These are phyloP conservation scores for Typhlichthys eigenmanni DNA, from an alignment of 2,797 vertebrate species.

Conservation along the genomic window DNA sequence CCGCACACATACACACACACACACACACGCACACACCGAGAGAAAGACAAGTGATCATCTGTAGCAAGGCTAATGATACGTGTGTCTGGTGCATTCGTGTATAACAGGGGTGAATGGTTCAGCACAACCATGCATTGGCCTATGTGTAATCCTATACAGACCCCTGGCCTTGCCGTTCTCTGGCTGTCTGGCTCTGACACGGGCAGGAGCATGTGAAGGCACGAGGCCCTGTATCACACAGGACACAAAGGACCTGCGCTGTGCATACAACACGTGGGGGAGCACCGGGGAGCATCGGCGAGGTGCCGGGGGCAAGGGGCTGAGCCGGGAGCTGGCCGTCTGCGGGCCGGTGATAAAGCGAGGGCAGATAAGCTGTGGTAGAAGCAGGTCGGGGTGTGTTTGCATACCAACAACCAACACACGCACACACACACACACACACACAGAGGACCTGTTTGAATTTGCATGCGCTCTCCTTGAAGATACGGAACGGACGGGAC, in stretches of 20 bases:
- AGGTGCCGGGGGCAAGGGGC: constrained; percentile 44
- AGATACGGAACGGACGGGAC: constrained; percentile 39
- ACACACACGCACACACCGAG: constrained; percentile 9
- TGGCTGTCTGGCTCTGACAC: constrained; percentile 46
- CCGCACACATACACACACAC: no score
- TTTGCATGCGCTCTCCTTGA: constrained; percentile 65
- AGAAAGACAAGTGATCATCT: no score
- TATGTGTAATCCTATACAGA: constrained; percentile 52
- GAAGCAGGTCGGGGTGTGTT: constrained; percentile 40
- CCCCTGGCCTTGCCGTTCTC: constrained; percentile 60
- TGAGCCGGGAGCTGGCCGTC: constrained; percentile 54
- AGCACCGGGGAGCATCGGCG: constrained; percentile 56
- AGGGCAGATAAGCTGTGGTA: constrained; percentile 39
- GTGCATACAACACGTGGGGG: constrained; percentile 57
- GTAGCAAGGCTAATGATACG: no score
- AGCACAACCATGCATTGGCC: no score
- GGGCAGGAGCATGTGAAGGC: constrained; percentile 49
- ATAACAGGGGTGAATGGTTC: no score
- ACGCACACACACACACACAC: constrained; percentile 22
- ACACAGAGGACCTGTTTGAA: constrained; percentile 62
- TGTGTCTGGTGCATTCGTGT: no score
- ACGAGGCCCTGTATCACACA: constrained; percentile 44
- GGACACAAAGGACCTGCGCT: constrained; percentile 57
- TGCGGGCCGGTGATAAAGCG: constrained; percentile 58
- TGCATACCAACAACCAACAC: constrained; percentile 48